A percentile compares a stretch with the other conserved stretches of the same genome.
phyloP scores from a whole-genome alignment of 2,113 vertebrate species.

The Embiotoca jacksoni region DNA sequence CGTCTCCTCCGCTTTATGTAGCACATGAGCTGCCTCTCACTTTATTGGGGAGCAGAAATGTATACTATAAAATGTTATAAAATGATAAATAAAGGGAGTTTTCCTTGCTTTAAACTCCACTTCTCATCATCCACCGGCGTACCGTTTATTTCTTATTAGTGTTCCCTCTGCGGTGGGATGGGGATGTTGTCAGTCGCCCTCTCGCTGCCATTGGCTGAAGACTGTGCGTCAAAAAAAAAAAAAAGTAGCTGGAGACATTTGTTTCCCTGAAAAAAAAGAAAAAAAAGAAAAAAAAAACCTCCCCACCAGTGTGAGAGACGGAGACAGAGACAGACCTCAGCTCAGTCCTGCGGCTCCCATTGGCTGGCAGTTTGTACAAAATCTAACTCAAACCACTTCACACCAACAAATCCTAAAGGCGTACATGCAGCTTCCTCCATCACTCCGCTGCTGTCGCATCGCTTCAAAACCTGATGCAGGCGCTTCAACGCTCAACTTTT shows the following conservation, averaged over 20 bases:
- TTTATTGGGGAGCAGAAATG: neutral
- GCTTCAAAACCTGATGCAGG: conserved; percentile 57
- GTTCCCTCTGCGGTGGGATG: conserved; percentile 82
- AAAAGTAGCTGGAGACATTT: conserved; percentile 96
- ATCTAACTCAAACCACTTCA: conserved; percentile 83
- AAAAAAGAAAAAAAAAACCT: conserved; percentile 78
- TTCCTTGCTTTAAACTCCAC: conserved; percentile 54
- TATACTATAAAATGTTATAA: conserved; percentile 23
- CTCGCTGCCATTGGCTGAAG: conserved; percentile 96
- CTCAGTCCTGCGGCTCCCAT: conserved; percentile 84
- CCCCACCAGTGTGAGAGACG: conserved; percentile 87
- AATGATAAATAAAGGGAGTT: conserved; percentile 38
- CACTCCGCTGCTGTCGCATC: conserved; percentile 63
- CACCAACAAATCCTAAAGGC: conserved; percentile 81
- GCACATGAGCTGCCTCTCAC: too few relatives aligned
- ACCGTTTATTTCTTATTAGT: conserved; percentile 83
- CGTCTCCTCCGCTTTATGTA: too few relatives aligned
- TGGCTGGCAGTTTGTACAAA: conserved; percentile 86
- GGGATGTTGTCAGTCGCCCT: conserved; percentile 92
- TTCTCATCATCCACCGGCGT: conserved; percentile 44
- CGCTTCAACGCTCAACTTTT: conserved; percentile 62
- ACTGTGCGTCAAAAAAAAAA: conserved; percentile 97
- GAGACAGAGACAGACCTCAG: conserved; percentile 87
- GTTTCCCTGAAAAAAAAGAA: conserved; percentile 88
- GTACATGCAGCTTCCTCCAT: conserved; percentile 73